Base-by-base conservation (phyloP, 2,797 vertebrate genomes). In the Sebastolobus alascanus region DNA sequence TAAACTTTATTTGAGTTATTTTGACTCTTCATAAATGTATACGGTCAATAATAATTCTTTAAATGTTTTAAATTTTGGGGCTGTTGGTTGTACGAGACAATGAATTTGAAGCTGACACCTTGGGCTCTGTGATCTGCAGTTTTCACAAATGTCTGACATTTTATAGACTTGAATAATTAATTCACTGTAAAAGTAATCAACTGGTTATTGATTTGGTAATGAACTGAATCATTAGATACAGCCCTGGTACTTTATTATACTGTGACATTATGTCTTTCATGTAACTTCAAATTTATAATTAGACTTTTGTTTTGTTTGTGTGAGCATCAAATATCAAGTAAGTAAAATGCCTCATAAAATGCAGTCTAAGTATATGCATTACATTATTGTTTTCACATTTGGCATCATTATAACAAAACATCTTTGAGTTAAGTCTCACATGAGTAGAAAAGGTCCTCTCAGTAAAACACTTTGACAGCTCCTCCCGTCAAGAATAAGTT, bases 401-500 rank as follows among this genome's bases (percentile, higher is more conserved):
- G 13, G 8, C 22, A 40, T 29, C 25, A 60, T 20, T 20, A 70
- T 38, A 11, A 61, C 7, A 37, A 43, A 64, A 33, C 1, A 10
- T 58, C 3, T 38, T 63, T 43, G 37, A 10, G 37, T 70, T 11
- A 35, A 52, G 16, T 25, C 18, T 9, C 63, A 64, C 33, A 6
- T 37, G 2, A 56, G 13, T 52, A 9, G 14, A 38, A 60, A 46
- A 43, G 43, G 20, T 16, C 7, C n/a, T 10, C 22, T 33, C 13
- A 16, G 22, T 25, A 33, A 50, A 50, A 68, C 9, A 35, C 63
- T 75, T 25, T 31, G 37, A 60, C 61, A 79, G 46, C 52, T 56
- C 11, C 37, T 60, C 43, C 5, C 71, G 63, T 84, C 37, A 66
- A 70, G 18, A 12, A 25, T 54, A 40, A 78, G 59, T 87, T 77